Evolutionary conservation across 2,888 invertebrate genomes (phyloP), one percentile per base, ranked within the genome.

Genomic region (Agrotis exclamationis): DNA sequence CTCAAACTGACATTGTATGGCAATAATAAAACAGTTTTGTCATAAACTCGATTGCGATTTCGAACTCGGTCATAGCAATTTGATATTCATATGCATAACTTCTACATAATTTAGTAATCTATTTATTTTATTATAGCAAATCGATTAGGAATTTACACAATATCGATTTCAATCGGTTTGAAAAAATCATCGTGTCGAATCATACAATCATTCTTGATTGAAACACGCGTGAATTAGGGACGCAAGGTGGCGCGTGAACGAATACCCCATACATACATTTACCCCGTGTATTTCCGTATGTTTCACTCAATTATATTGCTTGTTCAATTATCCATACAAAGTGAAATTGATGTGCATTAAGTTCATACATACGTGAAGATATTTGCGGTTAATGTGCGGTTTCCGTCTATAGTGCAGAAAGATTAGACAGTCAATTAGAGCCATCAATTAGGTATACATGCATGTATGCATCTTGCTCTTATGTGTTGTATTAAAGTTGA

Each of bases 131-230:
- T 45, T 24, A 33, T 22, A 22, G 9, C 18, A 58, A 58, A 44
- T 59, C 53, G n/a, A 28, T 45, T 20, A 48, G 45, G 51, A 60
- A 48, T 50, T 50, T 22, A 50, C 20, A 63, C 50, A 64, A 68
- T 53, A 69, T 59, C 50, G 57, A 58, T 63, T 58, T 20, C 33
- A 33, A 54, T 74, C 33, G 33, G 59, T 70, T 71, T 70, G 28
- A 77, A 77, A 67, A 51, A 59, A 63, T 58, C 44, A 69, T 62
- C 59, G 58, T 63, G 58, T 63, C 47, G 56, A 48, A 63, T 85
- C 76, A 79, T 67, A 78, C 78, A 85, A 82, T 72, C 68, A 68
- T 70, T 62, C 58, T 70, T 63, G 77, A 79, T 79, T 82, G 68
- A 76, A 77, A 82, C 70, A 74, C 68, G 70, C 45, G 45, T 51